These are phyloP conservation scores for Psittacus erithacus DNA, from an alignment of 2,113 vertebrate genomes.

Conservation along the genomic window DNA sequence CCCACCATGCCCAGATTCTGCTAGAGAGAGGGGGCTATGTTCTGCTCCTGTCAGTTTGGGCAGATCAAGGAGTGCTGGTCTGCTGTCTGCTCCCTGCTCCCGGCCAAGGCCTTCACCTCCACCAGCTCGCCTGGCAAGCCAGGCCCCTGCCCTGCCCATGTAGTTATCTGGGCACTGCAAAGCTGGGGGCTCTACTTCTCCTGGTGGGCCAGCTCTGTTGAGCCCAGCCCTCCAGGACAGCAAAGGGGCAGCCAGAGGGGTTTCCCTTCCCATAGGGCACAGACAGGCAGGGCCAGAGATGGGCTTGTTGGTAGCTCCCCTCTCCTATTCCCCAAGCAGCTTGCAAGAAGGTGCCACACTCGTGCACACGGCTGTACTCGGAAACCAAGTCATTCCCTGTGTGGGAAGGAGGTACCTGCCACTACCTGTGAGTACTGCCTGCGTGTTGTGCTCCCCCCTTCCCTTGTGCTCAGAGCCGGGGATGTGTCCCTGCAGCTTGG, in stretches of 20 bases:
- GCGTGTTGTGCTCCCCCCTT: slow-evolving; percentile 14
- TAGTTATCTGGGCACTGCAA: fast-evolving
- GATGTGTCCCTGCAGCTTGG: not conserved
- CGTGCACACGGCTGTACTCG: slow-evolving; percentile 90
- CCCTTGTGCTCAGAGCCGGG: not conserved
- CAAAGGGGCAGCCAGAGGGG: not conserved
- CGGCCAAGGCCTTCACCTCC: not conserved
- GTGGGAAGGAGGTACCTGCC: slow-evolving; percentile 90
- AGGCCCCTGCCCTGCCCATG: not conserved
- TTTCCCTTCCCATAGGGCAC: not conserved
- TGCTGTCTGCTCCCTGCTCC: not conserved
- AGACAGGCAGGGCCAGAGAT: not conserved
- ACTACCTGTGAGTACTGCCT: slow-evolving; percentile 81
- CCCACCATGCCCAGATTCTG: not conserved
- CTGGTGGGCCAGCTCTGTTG: not conserved
- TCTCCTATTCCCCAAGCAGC: slow-evolving; percentile 72
- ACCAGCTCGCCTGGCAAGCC: too few relatives aligned
- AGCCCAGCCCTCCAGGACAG: not conserved
- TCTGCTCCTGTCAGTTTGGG: not conserved
- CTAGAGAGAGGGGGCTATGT: not conserved
- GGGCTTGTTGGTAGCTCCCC: slow-evolving; percentile 35
- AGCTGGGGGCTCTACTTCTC: not conserved
- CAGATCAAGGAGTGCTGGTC: not conserved
- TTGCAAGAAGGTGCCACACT: slow-evolving; percentile 87
- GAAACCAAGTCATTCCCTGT: slow-evolving; percentile 91